phyloP scores from a whole-genome alignment of 2,888 invertebrate species.

The Belgica antarctica region DNA sequence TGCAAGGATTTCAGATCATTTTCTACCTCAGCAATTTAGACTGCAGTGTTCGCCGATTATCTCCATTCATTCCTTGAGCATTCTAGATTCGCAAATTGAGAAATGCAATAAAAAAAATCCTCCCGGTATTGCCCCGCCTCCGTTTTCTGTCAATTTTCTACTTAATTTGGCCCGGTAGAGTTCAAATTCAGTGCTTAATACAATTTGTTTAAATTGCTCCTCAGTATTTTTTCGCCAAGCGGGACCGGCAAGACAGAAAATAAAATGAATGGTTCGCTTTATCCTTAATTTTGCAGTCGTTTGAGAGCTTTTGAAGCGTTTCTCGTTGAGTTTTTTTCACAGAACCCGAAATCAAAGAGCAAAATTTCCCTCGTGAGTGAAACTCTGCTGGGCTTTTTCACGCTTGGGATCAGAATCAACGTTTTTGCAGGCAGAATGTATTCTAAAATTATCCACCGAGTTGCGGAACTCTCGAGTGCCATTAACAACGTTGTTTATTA shows the following conservation, averaged over 20 bases:
- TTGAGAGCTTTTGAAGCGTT: not conserved
- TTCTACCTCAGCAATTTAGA: constrained; percentile 12
- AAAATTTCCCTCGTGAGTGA: not conserved
- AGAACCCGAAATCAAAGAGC: not conserved
- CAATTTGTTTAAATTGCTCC: constrained; percentile 12
- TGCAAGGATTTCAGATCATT: constrained; percentile 8
- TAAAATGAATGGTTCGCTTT: constrained; percentile 13
- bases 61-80: not conserved
- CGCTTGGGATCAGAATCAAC: no score
- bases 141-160: constrained; percentile 16
- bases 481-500: constrained; percentile 10
- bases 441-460: not conserved
- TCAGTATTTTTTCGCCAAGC: not conserved
- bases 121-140: not conserved
- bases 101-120: constrained; percentile 24
- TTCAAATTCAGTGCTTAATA: constrained; percentile 16
- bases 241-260: constrained; percentile 8
- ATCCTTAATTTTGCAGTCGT: no score
- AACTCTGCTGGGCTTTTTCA: no score
- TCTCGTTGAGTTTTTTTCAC: not conserved
- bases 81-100: not conserved
- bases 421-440: not conserved
- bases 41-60: not conserved
- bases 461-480: constrained; percentile 2
- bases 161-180: constrained; percentile 24